Conservation (phyloP, 2,113 vertebrate species). For the Canis aureus region DNA sequence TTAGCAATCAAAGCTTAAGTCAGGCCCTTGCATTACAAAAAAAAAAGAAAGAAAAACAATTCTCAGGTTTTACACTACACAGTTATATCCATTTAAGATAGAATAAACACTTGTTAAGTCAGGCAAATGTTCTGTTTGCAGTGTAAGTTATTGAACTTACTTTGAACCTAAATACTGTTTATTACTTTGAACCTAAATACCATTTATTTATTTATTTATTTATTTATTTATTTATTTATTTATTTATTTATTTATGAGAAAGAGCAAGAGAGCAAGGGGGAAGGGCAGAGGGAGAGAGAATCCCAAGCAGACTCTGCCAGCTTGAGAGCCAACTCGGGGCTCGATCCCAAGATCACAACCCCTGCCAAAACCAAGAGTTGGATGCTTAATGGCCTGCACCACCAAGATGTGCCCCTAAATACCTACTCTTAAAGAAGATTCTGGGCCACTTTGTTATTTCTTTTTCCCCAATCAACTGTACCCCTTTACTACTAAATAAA, state of each 20-base stretch:
- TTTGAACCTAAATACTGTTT: slow-evolving; percentile 44
- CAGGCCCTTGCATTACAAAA: neutral
- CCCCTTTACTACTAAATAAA: neutral
- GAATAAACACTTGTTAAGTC: neutral
- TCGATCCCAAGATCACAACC: neutral
- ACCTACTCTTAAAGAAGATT: slow-evolving; percentile 5
- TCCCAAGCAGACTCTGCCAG: neutral
- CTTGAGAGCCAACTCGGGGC: neutral
- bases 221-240: neutral
- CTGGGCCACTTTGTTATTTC: neutral
- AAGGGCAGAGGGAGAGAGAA: neutral
- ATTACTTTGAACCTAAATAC: slow-evolving; percentile 41
- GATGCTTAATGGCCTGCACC: neutral
- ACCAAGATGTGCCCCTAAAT: neutral
- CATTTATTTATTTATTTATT: neutral
- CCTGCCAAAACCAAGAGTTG: neutral
- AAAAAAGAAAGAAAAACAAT: neutral
- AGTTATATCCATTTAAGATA: slow-evolving; percentile 3
- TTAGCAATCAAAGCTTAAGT: neutral
- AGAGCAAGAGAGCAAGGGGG: neutral
- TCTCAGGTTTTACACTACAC: neutral
- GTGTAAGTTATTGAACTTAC: neutral
- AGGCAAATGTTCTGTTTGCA: neutral
- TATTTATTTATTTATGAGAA: neutral
- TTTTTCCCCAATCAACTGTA: neutral